A percentile compares a stretch with the other conserved stretches of the same genome.
phyloP scores from a whole-genome alignment of 2,113 vertebrate genomes.

The Athene cunicularia region DNA sequence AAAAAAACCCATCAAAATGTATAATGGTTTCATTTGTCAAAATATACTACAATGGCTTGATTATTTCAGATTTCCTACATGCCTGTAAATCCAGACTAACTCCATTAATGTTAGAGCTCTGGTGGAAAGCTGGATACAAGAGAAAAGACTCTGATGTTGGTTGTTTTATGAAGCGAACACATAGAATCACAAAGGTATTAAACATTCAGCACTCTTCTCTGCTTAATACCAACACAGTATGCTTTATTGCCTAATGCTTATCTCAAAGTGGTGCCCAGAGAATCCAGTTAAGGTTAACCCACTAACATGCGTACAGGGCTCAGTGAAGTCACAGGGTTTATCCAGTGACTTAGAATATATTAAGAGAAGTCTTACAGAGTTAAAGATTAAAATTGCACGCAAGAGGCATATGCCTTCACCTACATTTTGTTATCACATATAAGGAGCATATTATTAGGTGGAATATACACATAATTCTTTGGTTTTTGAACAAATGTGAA shows the following conservation, averaged over 20 bases:
- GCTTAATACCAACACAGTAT: background rate
- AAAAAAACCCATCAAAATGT: background rate
- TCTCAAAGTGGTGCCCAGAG: background rate
- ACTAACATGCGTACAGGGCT: rapidly evolving
- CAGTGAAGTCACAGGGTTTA: background rate
- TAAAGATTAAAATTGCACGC: background rate
- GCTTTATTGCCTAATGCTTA: background rate
- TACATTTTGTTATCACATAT: background rate
- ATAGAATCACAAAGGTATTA: background rate
- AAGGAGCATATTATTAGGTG: background rate
- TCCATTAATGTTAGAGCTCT: background rate
- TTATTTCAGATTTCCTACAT: background rate
- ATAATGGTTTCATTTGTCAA: background rate
- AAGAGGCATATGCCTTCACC: background rate
- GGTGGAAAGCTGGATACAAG: background rate
- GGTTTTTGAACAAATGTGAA: background rate
- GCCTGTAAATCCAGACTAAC: background rate
- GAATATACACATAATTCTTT: background rate
- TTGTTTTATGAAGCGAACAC: background rate
- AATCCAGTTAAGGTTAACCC: background rate
- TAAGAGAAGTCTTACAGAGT: background rate
- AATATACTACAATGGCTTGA: background rate
- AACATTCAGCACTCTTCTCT: background rate
- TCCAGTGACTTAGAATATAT: background rate
- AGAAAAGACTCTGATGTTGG: background rate